phyloP scores from a whole-genome alignment of 2,113 vertebrate genomes.

The Spea bombifrons region DNA sequence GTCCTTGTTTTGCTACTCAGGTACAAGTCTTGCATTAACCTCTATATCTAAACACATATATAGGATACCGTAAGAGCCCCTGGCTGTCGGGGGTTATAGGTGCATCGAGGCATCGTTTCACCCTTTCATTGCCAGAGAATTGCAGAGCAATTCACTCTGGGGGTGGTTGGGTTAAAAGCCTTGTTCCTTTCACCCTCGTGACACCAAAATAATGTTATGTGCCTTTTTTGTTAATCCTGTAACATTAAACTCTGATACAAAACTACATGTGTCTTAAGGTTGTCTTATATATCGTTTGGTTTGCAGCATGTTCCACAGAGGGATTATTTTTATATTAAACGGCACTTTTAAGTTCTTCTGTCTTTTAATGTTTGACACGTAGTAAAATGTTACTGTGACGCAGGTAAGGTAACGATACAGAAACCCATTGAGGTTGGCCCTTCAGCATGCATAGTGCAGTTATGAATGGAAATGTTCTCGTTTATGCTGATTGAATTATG shows the following conservation, averaged over 20 bases:
- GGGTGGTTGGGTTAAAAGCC: slow-evolving; percentile 28
- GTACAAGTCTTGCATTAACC: slow-evolving; percentile 40
- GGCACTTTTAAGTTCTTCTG: no score
- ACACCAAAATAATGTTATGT: slow-evolving; percentile 47
- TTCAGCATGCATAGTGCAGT: no score
- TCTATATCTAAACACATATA: slow-evolving; percentile 29
- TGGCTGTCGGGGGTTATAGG: slow-evolving; percentile 21
- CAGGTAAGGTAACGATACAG: no score
- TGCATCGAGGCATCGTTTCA: slow-evolving; percentile 10
- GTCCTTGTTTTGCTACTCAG: slow-evolving; percentile 42
- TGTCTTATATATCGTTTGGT: no score
- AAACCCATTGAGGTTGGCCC: no score
- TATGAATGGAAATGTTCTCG: no score
- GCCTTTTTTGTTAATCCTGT: slow-evolving; percentile 48
- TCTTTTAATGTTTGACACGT: no score
- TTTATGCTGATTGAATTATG: no score
- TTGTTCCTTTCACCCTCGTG: slow-evolving; percentile 29
- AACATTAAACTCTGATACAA: slow-evolving; percentile 48
- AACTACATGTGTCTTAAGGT: background rate
- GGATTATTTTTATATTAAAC: no score
- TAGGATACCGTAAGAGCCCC: slow-evolving; percentile 28
- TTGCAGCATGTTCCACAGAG: no score
- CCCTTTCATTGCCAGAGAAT: slow-evolving; percentile 36
- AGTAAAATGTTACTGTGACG: no score
- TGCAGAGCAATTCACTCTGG: slow-evolving; percentile 45